phyloP scores from a whole-genome alignment of 2,113 vertebrate species.

The Tachysurus vachellii region DNA sequence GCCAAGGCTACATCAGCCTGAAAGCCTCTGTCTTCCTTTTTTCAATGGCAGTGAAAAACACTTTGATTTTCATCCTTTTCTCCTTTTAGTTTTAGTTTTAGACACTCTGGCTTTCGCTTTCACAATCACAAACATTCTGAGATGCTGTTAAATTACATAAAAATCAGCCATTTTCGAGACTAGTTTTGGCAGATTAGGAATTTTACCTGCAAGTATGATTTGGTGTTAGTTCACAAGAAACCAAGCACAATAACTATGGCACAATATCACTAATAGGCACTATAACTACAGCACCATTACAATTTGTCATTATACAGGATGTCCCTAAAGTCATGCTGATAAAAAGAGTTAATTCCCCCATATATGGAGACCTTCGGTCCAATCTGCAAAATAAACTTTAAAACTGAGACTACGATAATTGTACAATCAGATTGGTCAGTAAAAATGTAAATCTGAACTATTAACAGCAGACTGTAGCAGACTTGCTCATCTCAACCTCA shows the following conservation, averaged over 20 bases:
- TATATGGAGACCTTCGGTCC: background rate
- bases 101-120: background rate
- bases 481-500: too few relatives aligned
- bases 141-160: background rate
- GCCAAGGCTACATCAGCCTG: constrained; percentile 43
- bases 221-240: background rate
- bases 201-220: background rate
- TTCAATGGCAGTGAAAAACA: background rate
- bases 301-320: background rate
- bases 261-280: background rate
- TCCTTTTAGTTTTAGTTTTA: background rate
- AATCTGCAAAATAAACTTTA: background rate
- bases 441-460: background rate
- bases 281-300: background rate
- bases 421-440: background rate
- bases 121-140: background rate
- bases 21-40: constrained; percentile 12
- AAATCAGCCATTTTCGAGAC: background rate
- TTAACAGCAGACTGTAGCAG: background rate
- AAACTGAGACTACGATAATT: background rate
- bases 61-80: background rate
- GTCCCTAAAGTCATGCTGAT: too few relatives aligned
- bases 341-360: too few relatives aligned
- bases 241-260: background rate
- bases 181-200: background rate